A percentile compares a stretch with the other conserved stretches of the same genome.
Conservation (phyloP, 2,113 vertebrate species). For the Crotalus horridus region DNA sequence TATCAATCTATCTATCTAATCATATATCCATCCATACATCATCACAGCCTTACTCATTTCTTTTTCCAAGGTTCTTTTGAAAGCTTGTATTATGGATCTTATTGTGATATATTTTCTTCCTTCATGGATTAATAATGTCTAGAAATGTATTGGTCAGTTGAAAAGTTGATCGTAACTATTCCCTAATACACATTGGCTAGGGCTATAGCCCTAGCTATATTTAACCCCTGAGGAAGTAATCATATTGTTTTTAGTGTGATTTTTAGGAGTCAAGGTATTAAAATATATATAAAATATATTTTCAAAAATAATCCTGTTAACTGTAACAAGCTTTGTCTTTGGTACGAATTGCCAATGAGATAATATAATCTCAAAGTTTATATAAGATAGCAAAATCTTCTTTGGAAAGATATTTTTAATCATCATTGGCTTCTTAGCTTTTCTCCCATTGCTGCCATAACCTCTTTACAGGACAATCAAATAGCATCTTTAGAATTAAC, state of each 20-base stretch:
- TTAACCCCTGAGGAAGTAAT: constrained; percentile 1
- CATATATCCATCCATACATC: constrained; percentile 13
- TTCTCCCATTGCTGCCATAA: background rate
- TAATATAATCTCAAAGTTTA: background rate
- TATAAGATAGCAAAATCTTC: background rate
- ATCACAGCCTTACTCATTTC: background rate
- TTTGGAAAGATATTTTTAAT: background rate
- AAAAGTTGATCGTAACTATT: constrained; percentile 20
- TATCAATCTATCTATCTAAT: background rate
- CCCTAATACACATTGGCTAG: background rate
- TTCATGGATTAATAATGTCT: constrained; percentile 20
- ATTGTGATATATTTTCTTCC: constrained; percentile 21
- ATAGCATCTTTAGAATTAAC: background rate
- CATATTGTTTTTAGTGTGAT: background rate
- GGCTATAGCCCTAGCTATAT: background rate
- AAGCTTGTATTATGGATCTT: background rate
- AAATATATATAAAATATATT: constrained; percentile 8
- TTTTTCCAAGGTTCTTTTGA: background rate
- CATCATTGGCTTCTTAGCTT: background rate
- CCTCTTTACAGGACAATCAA: background rate
- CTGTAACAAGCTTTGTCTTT: background rate
- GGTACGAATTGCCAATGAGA: background rate
- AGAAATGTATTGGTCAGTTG: background rate
- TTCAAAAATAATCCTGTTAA: constrained; percentile 12
- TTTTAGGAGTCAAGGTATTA: constrained; percentile 25